A percentile compares a stretch with the other conserved stretches of the same genome.
Evolutionary conservation across 2,888 invertebrate genomes (phyloP).

Genomic region (Cordilura impudica): DNA sequence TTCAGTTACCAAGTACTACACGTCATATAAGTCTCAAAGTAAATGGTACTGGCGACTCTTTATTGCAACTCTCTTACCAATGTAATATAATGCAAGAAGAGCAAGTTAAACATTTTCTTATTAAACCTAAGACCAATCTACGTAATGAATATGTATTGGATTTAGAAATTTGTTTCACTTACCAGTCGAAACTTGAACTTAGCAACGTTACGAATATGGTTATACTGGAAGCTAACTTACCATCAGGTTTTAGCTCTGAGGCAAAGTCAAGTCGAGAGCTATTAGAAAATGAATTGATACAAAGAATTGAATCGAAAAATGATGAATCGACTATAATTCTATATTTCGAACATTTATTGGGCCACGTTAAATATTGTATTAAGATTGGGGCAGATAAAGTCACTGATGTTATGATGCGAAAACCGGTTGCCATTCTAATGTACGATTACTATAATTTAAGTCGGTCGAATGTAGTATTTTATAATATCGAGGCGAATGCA

Average conservation of each 20-base stretch:
- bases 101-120: slow-evolving; percentile 15
- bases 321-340: not conserved
- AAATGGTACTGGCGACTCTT: slow-evolving; percentile 6
- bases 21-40: slow-evolving; percentile 10
- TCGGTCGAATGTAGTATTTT: slow-evolving; percentile 71
- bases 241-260: slow-evolving; percentile 85
- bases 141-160: not conserved
- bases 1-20: slow-evolving; percentile 25
- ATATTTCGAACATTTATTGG: slow-evolving; percentile 32
- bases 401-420: slow-evolving; percentile 90
- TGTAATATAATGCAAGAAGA: slow-evolving; percentile 14
- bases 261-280: slow-evolving; percentile 3
- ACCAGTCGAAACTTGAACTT: not conserved
- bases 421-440: slow-evolving; percentile 90
- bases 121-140: not conserved
- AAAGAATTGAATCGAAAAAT: slow-evolving; percentile 31
- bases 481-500: slow-evolving; percentile 53
- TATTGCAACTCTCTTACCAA: slow-evolving; percentile 32
- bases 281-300: slow-evolving; percentile 32
- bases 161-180: slow-evolving; percentile 35
- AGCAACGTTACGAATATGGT: slow-evolving; percentile 40
- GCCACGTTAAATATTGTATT: slow-evolving; percentile 80
- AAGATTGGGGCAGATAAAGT: slow-evolving; percentile 90
- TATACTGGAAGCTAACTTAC: slow-evolving; percentile 90
- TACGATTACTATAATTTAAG: slow-evolving; percentile 94